Evolutionary conservation across 2,113 vertebrate species (phyloP), one percentile per base, ranked within the genome.

Genomic region (Psephotus haematonotus): DNA sequence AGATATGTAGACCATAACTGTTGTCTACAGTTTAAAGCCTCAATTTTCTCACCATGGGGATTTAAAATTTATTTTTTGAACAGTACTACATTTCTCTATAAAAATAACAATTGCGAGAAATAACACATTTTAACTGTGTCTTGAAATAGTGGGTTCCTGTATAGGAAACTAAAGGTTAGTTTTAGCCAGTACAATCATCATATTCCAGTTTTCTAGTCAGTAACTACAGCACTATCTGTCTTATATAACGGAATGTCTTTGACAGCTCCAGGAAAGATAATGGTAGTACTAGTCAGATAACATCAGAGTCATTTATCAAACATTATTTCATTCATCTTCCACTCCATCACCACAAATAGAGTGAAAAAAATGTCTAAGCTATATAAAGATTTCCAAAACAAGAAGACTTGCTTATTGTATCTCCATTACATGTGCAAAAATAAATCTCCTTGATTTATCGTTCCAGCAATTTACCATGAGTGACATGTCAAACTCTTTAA

Each of bases 281-380:
- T 93, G 88, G 92, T 97, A 96, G 94, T 86, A 87, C 97, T 93
- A 98, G 96, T 97, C 97, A 97, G 95, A 97, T 96, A 95, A 92
- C 49, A 75, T 97, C 53, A 88, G 92, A 97, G 95, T 98, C 90
- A 97, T 97, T 97, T 97, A 96, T 88, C 89, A 94, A 96, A 96
- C 90, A 95, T 97, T 95, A 97, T 97, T 98, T 97, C 97, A 97
- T 97, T 97, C 95, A 96, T 97, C 75, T 96, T 98, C 92, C 82
- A 91, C 69, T 96, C 95, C 93, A 95, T 97, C 93, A 93, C 96
- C 93, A 96, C 75, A 95, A 95, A 95, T 95, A 96, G 69, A 96
- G 88, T 96, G 95, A 96, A 91, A 95, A 97, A 97, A 96, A 92
- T 90, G 83, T 97, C 96, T 97, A 82, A 85, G 93, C 91, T 93